A percentile compares a stretch with the other conserved stretches of the same genome.
phyloP scores from a whole-genome alignment of 2,888 invertebrate genomes.

The Gari tellinella region DNA sequence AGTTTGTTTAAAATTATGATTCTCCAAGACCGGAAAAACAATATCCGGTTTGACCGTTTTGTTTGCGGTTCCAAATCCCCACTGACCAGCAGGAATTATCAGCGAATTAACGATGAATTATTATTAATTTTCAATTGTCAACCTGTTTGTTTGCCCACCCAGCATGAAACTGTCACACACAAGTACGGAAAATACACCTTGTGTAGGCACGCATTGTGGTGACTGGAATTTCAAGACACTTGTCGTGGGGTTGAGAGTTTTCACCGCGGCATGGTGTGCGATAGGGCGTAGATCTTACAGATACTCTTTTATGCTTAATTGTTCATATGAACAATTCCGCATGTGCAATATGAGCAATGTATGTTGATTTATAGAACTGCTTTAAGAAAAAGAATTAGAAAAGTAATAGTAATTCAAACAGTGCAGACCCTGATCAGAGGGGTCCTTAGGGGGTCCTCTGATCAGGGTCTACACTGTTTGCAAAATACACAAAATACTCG shows the following conservation, averaged over 20 bases:
- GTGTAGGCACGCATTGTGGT: slow-evolving; percentile 2
- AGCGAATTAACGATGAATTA: neutral
- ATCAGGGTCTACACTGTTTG: too few species aligned
- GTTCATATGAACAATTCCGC: too few species aligned
- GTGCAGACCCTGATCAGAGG: too few species aligned
- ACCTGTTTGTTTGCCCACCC: slow-evolving; percentile 18
- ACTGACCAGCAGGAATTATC: slow-evolving; percentile 4
- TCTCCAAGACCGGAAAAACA: slow-evolving; percentile 9
- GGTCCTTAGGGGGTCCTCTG: too few species aligned
- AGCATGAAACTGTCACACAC: slow-evolving; percentile 1
- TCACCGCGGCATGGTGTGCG: slow-evolving; percentile 10
- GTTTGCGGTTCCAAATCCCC: neutral
- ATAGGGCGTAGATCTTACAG: slow-evolving; percentile 17
- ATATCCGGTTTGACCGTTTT: slow-evolving; percentile 17
- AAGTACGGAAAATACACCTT: neutral
- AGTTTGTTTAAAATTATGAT: too few species aligned
- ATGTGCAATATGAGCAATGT: too few species aligned
- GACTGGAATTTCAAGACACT: neutral
- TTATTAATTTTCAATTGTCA: slow-evolving; percentile 6
- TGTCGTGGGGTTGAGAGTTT: neutral
- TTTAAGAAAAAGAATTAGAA: too few species aligned
- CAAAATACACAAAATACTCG: too few species aligned
- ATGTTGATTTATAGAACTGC: too few species aligned
- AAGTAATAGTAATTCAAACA: too few species aligned
- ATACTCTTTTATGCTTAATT: too few species aligned